These are phyloP conservation scores for Lichenostomus cassidix DNA, from an alignment of 2,113 vertebrate species.

Conservation along the genomic window DNA sequence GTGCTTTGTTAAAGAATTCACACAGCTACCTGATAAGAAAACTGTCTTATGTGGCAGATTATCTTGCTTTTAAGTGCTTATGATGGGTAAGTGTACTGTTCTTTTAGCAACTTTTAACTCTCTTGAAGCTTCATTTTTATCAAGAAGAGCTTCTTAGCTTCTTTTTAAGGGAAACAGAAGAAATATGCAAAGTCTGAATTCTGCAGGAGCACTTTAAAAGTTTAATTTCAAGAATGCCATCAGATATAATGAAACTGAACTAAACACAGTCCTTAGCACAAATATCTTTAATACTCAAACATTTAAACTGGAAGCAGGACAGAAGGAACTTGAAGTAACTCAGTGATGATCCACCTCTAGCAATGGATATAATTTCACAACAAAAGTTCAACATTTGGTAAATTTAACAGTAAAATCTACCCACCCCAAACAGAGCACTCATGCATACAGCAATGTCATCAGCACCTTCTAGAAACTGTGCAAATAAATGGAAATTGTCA, in stretches of 20 bases:
- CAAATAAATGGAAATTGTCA: neutral
- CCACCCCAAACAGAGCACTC: neutral
- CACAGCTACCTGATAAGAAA: neutral
- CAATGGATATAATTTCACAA: neutral
- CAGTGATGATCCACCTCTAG: neutral
- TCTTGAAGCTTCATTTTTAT: neutral
- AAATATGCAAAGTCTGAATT: neutral
- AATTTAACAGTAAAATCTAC: neutral
- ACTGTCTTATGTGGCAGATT: neutral
- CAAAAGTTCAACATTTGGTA: neutral
- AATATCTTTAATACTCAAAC: neutral
- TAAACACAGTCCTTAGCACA: neutral
- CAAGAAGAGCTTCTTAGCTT: too few species aligned
- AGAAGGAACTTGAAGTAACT: neutral
- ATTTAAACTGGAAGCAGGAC: neutral
- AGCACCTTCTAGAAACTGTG: neutral
- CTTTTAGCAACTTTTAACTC: neutral
- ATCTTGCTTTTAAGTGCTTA: neutral
- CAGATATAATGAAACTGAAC: neutral
- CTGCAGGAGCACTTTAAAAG: neutral
- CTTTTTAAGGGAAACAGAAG: neutral
- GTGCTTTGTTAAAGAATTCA: neutral
- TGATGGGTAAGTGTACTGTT: neutral
- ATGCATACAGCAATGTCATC: neutral
- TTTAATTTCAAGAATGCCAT: neutral